Conservation (phyloP, 2,888 invertebrate species). For the Diarsia brunnea region DNA sequence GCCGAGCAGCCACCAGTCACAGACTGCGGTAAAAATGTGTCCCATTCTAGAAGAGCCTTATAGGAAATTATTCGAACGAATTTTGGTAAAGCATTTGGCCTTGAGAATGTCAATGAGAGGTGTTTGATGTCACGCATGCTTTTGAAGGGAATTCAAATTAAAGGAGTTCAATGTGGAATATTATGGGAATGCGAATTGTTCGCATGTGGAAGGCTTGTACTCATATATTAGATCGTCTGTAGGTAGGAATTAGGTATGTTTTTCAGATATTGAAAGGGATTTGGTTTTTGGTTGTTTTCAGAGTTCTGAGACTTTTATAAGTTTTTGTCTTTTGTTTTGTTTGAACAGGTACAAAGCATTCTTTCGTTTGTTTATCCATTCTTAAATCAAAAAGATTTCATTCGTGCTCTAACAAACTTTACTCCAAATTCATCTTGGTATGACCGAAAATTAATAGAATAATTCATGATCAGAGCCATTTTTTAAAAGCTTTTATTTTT, state of each 20-base stretch:
- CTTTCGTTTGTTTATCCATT: background rate
- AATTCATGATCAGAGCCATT: no score
- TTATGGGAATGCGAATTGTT: constrained; percentile 30
- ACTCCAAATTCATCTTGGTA: background rate
- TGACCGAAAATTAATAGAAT: background rate
- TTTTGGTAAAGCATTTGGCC: constrained; percentile 54
- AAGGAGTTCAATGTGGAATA: constrained; percentile 37
- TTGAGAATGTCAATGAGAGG: constrained; percentile 48
- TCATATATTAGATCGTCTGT: background rate
- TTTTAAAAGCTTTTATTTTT: no score
- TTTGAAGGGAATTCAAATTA: constrained; percentile 57
- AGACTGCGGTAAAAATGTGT: background rate
- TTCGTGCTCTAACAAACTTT: background rate
- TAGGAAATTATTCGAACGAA: constrained; percentile 63
- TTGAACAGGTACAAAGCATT: background rate
- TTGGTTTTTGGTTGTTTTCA: background rate
- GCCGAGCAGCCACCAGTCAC: background rate
- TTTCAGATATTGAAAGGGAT: background rate
- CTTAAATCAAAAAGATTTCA: background rate
- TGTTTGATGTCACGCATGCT: constrained; percentile 48
- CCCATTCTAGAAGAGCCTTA: constrained; percentile 1
- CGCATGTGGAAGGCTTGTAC: constrained; percentile 15
- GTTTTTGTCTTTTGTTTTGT: background rate
- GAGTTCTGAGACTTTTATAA: background rate
- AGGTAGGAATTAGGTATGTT: background rate